Percentiles rank a stretch among this genome's conserved stretches.
These are phyloP conservation scores for Brenthis daphne DNA, from an alignment of 2,888 invertebrate genomes.

Conservation along the genomic window DNA sequence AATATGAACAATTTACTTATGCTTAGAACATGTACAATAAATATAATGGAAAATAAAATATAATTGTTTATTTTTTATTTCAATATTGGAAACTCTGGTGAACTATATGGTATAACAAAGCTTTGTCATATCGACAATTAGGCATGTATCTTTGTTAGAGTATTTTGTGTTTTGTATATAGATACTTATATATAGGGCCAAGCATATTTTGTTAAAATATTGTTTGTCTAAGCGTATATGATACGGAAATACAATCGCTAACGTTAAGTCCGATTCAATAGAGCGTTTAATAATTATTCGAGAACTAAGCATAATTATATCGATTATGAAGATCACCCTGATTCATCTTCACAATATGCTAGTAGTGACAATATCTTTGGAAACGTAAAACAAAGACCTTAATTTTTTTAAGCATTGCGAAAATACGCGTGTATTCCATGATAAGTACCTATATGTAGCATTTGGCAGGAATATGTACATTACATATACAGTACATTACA, in stretches of 20 bases:
- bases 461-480: constrained; percentile 12
- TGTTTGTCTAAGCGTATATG: no score
- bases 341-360: constrained; percentile 9
- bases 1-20: no score
- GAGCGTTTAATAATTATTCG: constrained; percentile 3
- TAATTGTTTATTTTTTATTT: no score
- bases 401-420: constrained; percentile 21
- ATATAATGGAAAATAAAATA: no score
- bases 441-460: constrained; percentile 17
- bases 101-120: no score
- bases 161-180: no score
- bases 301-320: constrained; percentile 3
- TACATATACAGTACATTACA: neutral
- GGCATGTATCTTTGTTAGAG: no score
- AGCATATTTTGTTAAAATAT: no score
- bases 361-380: constrained; percentile 16
- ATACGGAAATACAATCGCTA: neutral
- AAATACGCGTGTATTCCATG: constrained; percentile 18
- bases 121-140: no score
- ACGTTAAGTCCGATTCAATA: constrained; percentile 6
- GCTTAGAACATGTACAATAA: no score
- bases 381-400: constrained; percentile 28
- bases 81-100: no score
- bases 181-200: no score
- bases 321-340: neutral